These are phyloP conservation scores for Eolophus roseicapilla DNA, from an alignment of 2,113 vertebrate genomes.

Conservation along the genomic window DNA sequence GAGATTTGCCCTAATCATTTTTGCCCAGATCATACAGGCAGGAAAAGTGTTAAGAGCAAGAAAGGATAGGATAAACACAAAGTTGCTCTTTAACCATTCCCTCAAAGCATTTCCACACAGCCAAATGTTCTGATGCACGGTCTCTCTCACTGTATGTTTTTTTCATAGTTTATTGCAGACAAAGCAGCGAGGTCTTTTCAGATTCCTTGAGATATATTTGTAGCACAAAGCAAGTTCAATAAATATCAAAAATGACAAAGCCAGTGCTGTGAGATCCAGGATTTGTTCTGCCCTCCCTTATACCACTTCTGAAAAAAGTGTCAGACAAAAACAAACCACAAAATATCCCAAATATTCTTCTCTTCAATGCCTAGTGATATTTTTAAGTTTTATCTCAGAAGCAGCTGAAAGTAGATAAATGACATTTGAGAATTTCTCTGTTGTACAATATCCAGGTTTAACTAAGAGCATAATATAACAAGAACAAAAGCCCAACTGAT, in stretches of 20 bases:
- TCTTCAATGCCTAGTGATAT: background rate
- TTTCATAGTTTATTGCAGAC: background rate
- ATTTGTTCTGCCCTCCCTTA: background rate
- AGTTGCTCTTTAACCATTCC: background rate
- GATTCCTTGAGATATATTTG: background rate
- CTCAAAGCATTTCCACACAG: background rate
- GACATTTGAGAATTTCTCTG: background rate
- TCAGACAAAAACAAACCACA: background rate
- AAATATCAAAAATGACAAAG: background rate
- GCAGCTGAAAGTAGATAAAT: background rate
- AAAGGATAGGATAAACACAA: background rate
- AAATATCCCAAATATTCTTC: background rate
- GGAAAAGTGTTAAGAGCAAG: background rate
- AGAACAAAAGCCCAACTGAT: background rate
- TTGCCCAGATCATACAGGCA: background rate
- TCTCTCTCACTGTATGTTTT: background rate
- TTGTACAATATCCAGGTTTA: background rate
- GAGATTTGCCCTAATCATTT: background rate
- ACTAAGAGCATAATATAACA: background rate
- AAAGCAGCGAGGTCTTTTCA: background rate
- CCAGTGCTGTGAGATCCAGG: background rate
- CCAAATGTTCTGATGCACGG: fast-evolving
- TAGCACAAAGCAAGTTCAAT: background rate
- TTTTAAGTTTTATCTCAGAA: background rate
- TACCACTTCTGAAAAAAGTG: background rate